Evolutionary conservation across 1,140 invertebrate genomes (phyloP).

Genomic region (Bombus balteatus): DNA sequence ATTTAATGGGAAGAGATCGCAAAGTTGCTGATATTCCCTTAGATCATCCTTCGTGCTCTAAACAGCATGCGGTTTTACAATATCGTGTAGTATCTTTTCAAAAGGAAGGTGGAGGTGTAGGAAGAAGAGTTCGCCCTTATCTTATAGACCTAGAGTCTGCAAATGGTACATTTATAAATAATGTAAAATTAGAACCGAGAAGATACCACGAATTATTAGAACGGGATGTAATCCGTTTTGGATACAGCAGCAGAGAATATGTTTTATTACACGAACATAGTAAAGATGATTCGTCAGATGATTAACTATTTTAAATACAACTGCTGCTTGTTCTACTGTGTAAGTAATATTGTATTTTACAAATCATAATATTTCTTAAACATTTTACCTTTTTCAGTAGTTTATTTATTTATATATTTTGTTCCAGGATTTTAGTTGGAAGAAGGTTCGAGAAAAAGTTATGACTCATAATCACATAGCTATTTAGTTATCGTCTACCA

Average conservation of each 20-base stretch:
- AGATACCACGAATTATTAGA: conserved; percentile 97
- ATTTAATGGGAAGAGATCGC: conserved; percentile 96
- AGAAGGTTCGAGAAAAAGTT: conserved; percentile 8
- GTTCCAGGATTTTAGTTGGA: conserved; percentile 28
- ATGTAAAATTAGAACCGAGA: conserved; percentile 94
- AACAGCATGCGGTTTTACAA: conserved; percentile 98
- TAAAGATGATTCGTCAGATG: conserved; percentile 91
- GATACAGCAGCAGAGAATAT: conserved; percentile 97
- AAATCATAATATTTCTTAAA: neutral
- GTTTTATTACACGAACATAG: conserved; percentile 97
- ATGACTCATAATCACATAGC: conserved; percentile 14
- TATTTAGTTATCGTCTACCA: neutral
- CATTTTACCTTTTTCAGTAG: neutral
- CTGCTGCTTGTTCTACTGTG: neutral
- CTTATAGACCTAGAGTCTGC: conserved; percentile 99
- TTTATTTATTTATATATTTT: neutral
- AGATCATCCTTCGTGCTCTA: conserved; percentile 99
- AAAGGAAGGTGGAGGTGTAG: conserved; percentile 88
- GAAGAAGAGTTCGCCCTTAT: conserved; percentile 93
- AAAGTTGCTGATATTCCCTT: conserved; percentile 97
- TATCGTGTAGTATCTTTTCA: conserved; percentile 94
- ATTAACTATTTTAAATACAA: conserved; percentile 70
- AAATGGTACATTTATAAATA: conserved; percentile 99
- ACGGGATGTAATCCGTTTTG: conserved; percentile 98
- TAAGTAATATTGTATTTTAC: neutral